phyloP scores from a whole-genome alignment of 2,797 vertebrate species.

The Toxotes lorentzi region DNA sequence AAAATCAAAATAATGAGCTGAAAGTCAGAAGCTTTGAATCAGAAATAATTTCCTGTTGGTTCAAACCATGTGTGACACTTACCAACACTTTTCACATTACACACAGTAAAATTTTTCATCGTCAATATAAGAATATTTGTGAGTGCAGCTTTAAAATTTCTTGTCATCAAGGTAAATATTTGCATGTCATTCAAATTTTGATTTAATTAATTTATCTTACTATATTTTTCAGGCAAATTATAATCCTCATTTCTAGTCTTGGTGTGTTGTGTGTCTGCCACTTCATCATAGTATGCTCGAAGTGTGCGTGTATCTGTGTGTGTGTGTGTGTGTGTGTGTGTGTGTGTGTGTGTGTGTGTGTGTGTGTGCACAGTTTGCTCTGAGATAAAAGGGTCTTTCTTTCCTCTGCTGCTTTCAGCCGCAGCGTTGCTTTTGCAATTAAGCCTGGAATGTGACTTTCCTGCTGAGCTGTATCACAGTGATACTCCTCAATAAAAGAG shows the following conservation, averaged over 20 bases:
- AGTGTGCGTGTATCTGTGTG: neutral
- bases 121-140: neutral
- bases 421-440: conserved; percentile 66
- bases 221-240: neutral
- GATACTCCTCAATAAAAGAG: conserved; percentile 47
- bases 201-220: too few relatives aligned
- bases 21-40: neutral
- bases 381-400: conserved; percentile 61
- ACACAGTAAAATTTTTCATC: neutral
- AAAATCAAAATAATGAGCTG: neutral
- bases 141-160: neutral
- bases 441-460: conserved; percentile 69
- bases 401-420: conserved; percentile 40
- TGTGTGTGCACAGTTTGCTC: neutral
- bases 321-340: neutral
- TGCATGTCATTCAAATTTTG: neutral
- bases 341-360: neutral
- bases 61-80: too few relatives aligned
- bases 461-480: conserved; percentile 53
- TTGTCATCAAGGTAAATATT: neutral
- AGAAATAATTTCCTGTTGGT: neutral
- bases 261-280: neutral
- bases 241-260: neutral
- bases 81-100: neutral
- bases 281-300: conserved; percentile 23